phyloP scores from a whole-genome alignment of 2,888 invertebrate species.

The Ormyrus thymus region DNA sequence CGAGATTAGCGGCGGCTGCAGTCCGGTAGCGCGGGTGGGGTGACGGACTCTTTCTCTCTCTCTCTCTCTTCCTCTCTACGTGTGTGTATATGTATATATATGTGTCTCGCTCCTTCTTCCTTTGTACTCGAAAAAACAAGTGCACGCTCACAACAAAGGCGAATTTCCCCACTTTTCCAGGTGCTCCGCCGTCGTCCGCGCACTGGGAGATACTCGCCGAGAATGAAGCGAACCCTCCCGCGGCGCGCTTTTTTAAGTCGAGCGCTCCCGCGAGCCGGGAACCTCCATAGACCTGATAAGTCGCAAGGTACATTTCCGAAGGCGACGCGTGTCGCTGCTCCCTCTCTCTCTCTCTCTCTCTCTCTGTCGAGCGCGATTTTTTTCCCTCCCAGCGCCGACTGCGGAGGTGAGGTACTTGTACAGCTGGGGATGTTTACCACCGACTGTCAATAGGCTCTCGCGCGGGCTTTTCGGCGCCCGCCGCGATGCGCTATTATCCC shows the following conservation, averaged over 20 bases:
- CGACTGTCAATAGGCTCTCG: neutral
- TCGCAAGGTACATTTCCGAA: constrained; percentile 41
- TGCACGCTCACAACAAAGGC: too few relatives aligned
- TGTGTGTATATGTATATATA: too few relatives aligned
- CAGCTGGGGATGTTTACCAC: too few relatives aligned
- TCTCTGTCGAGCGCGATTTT: neutral
- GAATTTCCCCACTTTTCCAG: neutral
- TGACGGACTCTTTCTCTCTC: neutral
- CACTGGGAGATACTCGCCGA: constrained; percentile 9
- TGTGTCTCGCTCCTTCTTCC: too few relatives aligned
- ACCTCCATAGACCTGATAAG: constrained; percentile 27
- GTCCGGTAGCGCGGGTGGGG: too few relatives aligned
- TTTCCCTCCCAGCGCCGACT: too few relatives aligned
- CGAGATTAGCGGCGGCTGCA: too few relatives aligned
- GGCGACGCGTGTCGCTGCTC: neutral
- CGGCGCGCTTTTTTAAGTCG: constrained; percentile 39
- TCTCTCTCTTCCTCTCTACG: neutral
- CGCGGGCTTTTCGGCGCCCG: neutral
- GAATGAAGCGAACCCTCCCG: constrained; percentile 37
- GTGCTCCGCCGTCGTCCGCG: constrained; percentile 6
- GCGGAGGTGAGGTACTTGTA: too few relatives aligned
- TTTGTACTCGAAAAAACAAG: too few relatives aligned
- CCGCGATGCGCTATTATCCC: neutral
- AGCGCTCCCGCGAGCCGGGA: constrained; percentile 31
- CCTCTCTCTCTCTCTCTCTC: neutral